A percentile compares a stretch with the other conserved stretches of the same genome.
phyloP scores from a whole-genome alignment of 2,888 invertebrate species.

The Griposia aprilina region DNA sequence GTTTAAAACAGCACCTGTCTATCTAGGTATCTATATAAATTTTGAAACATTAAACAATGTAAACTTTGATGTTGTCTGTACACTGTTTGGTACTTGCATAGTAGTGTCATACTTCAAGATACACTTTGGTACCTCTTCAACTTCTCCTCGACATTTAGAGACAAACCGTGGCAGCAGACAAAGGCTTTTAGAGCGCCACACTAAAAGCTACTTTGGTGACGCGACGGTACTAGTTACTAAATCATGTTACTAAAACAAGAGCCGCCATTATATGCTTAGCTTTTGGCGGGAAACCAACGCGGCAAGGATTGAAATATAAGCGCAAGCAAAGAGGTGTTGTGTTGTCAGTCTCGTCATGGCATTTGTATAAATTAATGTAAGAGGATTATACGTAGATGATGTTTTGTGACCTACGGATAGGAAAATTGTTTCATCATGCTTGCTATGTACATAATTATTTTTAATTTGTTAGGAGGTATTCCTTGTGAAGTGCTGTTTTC shows the following conservation, averaged over 20 bases:
- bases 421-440: neutral
- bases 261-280: constrained; percentile 42
- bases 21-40: neutral
- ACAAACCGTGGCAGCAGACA: constrained; percentile 21
- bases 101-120: neutral
- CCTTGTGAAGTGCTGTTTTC: neutral
- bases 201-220: constrained; percentile 55
- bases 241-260: constrained; percentile 38
- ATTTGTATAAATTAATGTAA: constrained; percentile 1
- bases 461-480: neutral
- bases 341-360: neutral
- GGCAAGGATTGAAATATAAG: constrained; percentile 56
- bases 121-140: neutral
- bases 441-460: neutral
- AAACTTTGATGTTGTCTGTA: neutral
- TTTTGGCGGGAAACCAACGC: constrained; percentile 58
- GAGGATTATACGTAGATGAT: neutral
- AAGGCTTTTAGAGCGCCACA: constrained; percentile 48
- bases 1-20: neutral
- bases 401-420: neutral
- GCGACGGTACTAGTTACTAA: constrained; percentile 38
- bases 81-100: neutral
- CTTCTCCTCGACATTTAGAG: neutral
- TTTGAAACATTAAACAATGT: constrained; percentile 1
- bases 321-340: constrained; percentile 5